Percentiles rank a stretch among this genome's conserved stretches.
Conservation (phyloP, 2,888 invertebrate genomes). For the Acrobasis repandana region DNA sequence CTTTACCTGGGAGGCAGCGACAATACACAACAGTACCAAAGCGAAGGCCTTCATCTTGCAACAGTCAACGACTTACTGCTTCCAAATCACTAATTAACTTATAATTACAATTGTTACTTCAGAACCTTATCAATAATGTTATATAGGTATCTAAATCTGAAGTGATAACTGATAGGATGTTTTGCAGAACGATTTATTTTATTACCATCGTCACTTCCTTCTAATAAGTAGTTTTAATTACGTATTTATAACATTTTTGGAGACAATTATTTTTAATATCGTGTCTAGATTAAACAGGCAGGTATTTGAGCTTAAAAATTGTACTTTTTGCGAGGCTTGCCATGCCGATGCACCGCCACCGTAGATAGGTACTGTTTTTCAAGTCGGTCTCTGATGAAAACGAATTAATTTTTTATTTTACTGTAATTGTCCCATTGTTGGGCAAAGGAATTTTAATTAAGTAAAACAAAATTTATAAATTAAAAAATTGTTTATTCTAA, state of each 20-base stretch:
- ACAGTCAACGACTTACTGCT: constrained; percentile 40
- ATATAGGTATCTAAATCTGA: constrained; percentile 47
- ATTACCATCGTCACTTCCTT: constrained; percentile 15
- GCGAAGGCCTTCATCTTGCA: constrained; percentile 66
- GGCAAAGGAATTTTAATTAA: too few relatives aligned
- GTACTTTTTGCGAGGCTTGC: too few relatives aligned
- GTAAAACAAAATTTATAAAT: background rate
- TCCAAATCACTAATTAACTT: constrained; percentile 35
- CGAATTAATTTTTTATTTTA: too few relatives aligned
- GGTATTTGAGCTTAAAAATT: background rate
- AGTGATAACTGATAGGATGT: constrained; percentile 40
- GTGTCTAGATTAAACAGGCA: background rate
- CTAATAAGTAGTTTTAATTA: too few relatives aligned
- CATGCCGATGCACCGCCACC: too few relatives aligned
- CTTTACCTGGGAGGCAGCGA: constrained; percentile 64
- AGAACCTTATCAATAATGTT: constrained; percentile 34
- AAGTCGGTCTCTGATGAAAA: too few relatives aligned
- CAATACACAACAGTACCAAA: constrained; percentile 58
- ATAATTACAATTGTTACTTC: constrained; percentile 29
- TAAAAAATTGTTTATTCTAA: constrained; percentile 28
- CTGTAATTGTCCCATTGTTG: too few relatives aligned
- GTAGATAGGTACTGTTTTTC: too few relatives aligned
- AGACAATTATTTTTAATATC: too few relatives aligned
- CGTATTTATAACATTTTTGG: too few relatives aligned
- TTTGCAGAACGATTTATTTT: constrained; percentile 14